phyloP scores from a whole-genome alignment of 2,797 vertebrate genomes.

The Epinephelus awoara region DNA sequence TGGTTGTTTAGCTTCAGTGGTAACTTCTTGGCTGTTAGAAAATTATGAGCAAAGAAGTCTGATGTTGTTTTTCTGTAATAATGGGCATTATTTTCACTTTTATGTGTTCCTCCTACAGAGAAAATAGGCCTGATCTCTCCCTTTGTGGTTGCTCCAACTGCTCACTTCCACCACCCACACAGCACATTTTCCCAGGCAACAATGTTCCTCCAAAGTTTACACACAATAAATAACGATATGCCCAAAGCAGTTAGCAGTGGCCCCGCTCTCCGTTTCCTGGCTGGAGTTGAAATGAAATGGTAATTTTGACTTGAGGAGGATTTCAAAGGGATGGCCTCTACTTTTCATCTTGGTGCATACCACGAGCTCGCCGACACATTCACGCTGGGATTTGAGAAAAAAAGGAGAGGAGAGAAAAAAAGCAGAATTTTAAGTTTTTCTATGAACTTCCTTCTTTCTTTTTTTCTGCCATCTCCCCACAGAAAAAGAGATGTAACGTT shows the following conservation, averaged over 20 bases:
- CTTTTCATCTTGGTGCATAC: conserved; percentile 87
- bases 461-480: conserved; percentile 74
- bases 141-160: conserved; percentile 88
- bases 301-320: conserved; percentile 90
- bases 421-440: conserved; percentile 82
- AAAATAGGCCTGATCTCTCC: conserved; percentile 87
- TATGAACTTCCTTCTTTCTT: conserved; percentile 79
- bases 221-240: conserved; percentile 89
- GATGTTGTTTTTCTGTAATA: conserved; percentile 87
- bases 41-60: conserved; percentile 82
- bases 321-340: conserved; percentile 88
- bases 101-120: conserved; percentile 88
- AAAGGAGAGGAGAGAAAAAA: conserved; percentile 50
- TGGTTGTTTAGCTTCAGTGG: conserved; percentile 62
- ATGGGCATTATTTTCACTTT: conserved; percentile 86
- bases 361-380: conserved; percentile 85
- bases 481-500: conserved; percentile 75
- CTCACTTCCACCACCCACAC: conserved; percentile 89
- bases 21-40: conserved; percentile 73
- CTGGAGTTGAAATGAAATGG: conserved; percentile 90
- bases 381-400: conserved; percentile 78
- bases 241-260: conserved; percentile 86
- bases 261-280: conserved; percentile 85
- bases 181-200: conserved; percentile 87
- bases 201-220: conserved; percentile 89